Base-by-base conservation (phyloP, 1,140 invertebrate species). In the Meteorus sp. region DNA sequence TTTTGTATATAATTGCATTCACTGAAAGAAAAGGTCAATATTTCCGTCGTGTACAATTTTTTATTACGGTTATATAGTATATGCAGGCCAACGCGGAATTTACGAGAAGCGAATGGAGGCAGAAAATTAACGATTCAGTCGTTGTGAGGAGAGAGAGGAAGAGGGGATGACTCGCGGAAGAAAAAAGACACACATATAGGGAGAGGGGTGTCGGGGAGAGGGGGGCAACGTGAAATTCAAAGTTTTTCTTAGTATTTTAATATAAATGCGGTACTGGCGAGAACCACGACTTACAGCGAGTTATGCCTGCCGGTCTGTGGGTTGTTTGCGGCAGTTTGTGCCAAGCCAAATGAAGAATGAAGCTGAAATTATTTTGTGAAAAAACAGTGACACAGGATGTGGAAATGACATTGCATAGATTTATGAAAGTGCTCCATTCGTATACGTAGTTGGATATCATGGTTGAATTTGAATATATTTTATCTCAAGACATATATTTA, bases 291-390 rank as follows among this genome's bases (percentile, higher is more conserved):
- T 72, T 58, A 60, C 60, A 64, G 60, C 47, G 54, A 60, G 57
- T 56, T 58, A 59, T 44, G 44, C 56, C 33, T 25, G 56, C 63
- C 44, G 29, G 51, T 48, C 51, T 19, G 67, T 66, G 67, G 74
- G 68, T 79, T 79, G 77, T 79, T 80, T 78, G 77, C 75, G 78
- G 78, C 76, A 79, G 78, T 78, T 79, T 76, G 77, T 79, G 75
- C 78, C 76, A 79, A 76, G 74, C 73, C 76, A 78, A 79, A 80
- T 80, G 77, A 80, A 79, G 78, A 80, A 80, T 80, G 77, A 79
- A 80, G 76, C 77, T 77, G 72, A 78, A 79, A 80, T 79, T 80
- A 80, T 80, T 80, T 79, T 73, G 75, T 76, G 72, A 73, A 78
- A n/a, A 79, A 80, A 79, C 75, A 76, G 74, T 76, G 75, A 80